Evolutionary conservation across 2,797 vertebrate species (phyloP).

Genomic region (Aselliscus stoliczkanus): DNA sequence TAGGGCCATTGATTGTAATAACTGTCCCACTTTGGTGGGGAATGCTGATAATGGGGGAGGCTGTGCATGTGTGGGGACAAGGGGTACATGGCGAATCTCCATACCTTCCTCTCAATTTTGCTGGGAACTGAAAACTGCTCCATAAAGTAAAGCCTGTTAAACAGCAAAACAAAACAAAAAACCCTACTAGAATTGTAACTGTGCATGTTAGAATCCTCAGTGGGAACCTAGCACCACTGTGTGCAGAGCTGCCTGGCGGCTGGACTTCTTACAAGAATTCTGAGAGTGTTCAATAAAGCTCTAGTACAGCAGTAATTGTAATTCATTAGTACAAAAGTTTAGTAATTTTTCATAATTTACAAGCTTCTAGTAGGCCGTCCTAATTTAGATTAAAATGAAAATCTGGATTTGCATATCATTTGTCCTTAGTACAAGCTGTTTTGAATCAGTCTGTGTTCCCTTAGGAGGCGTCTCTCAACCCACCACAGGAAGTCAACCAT

Average conservation of each 20-base stretch:
- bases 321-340: not conserved
- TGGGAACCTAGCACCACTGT: not conserved
- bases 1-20: too few relatives aligned
- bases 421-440: not conserved
- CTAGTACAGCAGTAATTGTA: not conserved
- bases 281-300: not conserved
- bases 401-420: not conserved
- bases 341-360: not conserved
- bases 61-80: not conserved
- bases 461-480: not conserved
- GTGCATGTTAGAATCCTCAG: accelerated
- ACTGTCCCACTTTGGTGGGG: too few relatives aligned
- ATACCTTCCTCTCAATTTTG: not conserved
- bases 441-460: not conserved
- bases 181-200: not conserved
- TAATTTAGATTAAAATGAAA: not conserved
- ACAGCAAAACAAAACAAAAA: not conserved
- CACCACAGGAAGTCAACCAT: not conserved
- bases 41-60: not conserved
- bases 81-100: not conserved
- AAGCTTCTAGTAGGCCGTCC: not conserved
- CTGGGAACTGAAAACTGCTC: not conserved
- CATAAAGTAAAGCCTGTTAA: not conserved
- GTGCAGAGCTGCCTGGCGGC: not conserved
- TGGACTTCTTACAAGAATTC: not conserved